Base-by-base conservation (phyloP, 92 coral and sea anemone species). In the Phenganax marumi region DNA sequence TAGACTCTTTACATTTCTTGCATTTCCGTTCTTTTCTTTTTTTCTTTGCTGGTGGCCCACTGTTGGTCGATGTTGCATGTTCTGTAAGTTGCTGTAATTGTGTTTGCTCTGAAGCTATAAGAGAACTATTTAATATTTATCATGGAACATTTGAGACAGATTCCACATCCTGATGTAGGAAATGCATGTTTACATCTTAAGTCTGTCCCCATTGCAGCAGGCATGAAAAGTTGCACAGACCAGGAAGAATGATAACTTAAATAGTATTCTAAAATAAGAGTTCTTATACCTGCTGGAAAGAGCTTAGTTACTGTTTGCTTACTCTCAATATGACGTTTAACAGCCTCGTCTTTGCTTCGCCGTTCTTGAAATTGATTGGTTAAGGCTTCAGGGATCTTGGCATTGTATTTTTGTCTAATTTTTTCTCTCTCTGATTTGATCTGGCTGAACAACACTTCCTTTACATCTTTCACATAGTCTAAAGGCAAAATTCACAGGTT, bases 321-420 rank as follows among this genome's bases (percentile, higher is more conserved):
- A 14, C 73, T 61, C 51, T 61, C 74, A 13, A 5, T 51, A 61
- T 84, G 75, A 19, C 81, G 52, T 65, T 50, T 62, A 60, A 72
- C 26, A 7, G 86, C 86, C 19, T 49, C 56, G 55, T 73, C 81
- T 74, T 84, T 84, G 50, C 73, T 60, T 11, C 43, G 39, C 65
- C 81, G 53, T 18, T 73, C 81, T 21, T 80, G 75, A 14, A 84
- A 74, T 64, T 57, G 86, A 63, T 62, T 61, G 19, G 75, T 84
- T 23, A 84, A 49, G 73, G 86, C 73, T 49, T 84, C 86, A 74
- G 86, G 86, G 50, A 84, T 47, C 64, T 72, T 72, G 21, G 86
- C 73, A 69, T 83, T 73, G 81, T 73, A 83, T 48, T 55, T 73
- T 83, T 11, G 64, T 64, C 75, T 84, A 1, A 84, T 62, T 11